Conservation (phyloP, 2,797 vertebrate species). For the Momotus momota region DNA sequence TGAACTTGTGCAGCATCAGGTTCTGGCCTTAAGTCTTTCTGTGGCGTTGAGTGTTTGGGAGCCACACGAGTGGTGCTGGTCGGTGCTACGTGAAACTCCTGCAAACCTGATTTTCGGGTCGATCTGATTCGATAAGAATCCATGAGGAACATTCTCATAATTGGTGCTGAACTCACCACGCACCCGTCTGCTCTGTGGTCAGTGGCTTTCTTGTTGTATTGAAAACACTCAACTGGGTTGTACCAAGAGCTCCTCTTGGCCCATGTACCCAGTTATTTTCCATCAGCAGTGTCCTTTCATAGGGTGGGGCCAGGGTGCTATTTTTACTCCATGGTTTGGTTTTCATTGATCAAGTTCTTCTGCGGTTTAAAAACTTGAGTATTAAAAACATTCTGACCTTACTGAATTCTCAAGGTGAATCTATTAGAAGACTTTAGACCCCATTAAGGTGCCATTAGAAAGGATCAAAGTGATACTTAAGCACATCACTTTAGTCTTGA, state of each 20-base stretch:
- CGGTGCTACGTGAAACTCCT: neutral
- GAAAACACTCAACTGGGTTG: rapidly evolving
- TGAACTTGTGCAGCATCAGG: neutral
- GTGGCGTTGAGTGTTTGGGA: rapidly evolving
- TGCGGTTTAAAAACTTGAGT: neutral
- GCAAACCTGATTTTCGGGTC: rapidly evolving
- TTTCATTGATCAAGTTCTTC: neutral
- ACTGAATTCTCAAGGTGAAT: constrained; percentile 30
- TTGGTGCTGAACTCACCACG: rapidly evolving
- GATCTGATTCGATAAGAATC: rapidly evolving
- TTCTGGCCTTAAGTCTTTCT: rapidly evolving
- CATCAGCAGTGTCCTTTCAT: neutral
- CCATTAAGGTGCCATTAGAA: neutral
- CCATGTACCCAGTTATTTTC: neutral
- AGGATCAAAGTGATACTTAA: constrained; percentile 5
- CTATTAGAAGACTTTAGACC: neutral
- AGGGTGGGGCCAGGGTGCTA: neutral
- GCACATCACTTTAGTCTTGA: neutral
- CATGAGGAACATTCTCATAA: rapidly evolving
- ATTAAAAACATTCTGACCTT: neutral
- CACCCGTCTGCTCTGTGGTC: rapidly evolving
- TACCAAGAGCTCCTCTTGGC: neutral
- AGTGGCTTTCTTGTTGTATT: neutral
- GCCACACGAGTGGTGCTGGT: neutral
- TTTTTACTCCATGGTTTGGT: neutral